Evolutionary conservation across 92 coral and sea anemone species (phyloP).

Genomic region (Actinostola sp.): DNA sequence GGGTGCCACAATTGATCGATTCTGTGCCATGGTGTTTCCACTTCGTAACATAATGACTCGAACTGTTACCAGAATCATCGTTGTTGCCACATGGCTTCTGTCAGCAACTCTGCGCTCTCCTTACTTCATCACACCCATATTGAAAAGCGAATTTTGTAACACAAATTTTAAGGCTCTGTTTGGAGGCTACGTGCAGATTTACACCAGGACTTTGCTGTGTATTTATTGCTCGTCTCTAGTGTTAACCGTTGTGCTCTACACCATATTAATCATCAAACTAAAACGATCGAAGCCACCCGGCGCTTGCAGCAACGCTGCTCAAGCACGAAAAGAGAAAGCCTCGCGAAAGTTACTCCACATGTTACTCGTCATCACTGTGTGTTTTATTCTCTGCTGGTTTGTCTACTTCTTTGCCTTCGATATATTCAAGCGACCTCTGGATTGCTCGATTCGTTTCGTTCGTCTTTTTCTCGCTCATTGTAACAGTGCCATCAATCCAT

Average conservation of each 20-base stretch:
- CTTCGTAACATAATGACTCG: no score
- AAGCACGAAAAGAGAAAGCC: constrained; percentile 19
- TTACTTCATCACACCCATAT: background rate
- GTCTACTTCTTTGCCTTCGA: constrained; percentile 29
- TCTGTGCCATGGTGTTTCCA: no score
- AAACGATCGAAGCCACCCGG: background rate
- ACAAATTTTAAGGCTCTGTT: background rate
- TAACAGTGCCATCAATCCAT: constrained; percentile 46
- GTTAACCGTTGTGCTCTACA: background rate
- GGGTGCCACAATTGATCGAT: no score
- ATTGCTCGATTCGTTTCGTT: constrained; percentile 24
- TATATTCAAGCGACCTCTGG: constrained; percentile 5
- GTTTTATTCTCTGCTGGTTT: constrained; percentile 44
- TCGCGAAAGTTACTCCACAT: constrained; percentile 25
- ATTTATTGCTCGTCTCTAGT: background rate
- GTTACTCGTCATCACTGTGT: constrained; percentile 34
- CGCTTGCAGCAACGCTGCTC: background rate
- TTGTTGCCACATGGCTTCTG: no score
- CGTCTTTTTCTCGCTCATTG: constrained; percentile 44
- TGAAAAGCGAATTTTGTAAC: background rate
- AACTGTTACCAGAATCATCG: no score
- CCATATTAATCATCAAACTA: background rate
- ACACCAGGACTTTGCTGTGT: background rate
- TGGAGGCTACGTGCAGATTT: background rate
- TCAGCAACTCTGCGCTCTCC: no score